Evolutionary conservation across 2,113 vertebrate genomes (phyloP), one percentile per base, ranked within the genome.

Genomic region (Rhabdornis inornatus): DNA sequence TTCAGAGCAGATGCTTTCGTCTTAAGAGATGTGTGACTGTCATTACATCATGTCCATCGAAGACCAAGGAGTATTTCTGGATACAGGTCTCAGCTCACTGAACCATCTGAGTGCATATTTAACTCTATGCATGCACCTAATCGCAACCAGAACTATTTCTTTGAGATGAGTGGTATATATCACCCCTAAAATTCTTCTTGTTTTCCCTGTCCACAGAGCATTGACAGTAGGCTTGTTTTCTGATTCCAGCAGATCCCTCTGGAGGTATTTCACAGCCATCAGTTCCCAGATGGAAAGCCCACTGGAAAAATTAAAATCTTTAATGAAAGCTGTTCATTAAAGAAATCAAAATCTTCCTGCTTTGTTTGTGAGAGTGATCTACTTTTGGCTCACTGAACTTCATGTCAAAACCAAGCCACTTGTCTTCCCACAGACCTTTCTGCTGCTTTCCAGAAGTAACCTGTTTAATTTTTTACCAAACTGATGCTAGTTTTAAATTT

Each of bases 41-140:
- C 1, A 0, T 33, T 71, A 71, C 77, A 40, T 79, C 40, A 12
- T 0, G 2, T 71, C 74, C 35, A 33, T 87, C 4, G 3, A 49
- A 89, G 74, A 56, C 72, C 69, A 57, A 40, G 74, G 44, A 78
- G 44, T 69, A 17, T 91, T 89, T 96, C 92, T 15, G 16, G 65
- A 89, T 40, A 19, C 40, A 79, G 52, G 87, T 92, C 55, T 92
- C 87, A 68, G 78, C 63, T 89, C 94, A 94, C 49, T 1, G 78
- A 87, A 77, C 78, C 27, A 5, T 64, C n/a, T 39, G 13, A 91
- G 49, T 52, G 45, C 27, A 6, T 11, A 10, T 76, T 86, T 83
- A 76, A 85, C 83, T 89, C 80, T 63, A 4, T 1, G 17, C 31
- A 5, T 45, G n/a, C 17, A 78, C 31, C 25, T 40, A 44, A 25